These are phyloP conservation scores for Chloroceryle inda DNA, from an alignment of 2,797 vertebrate genomes.

Conservation along the genomic window DNA sequence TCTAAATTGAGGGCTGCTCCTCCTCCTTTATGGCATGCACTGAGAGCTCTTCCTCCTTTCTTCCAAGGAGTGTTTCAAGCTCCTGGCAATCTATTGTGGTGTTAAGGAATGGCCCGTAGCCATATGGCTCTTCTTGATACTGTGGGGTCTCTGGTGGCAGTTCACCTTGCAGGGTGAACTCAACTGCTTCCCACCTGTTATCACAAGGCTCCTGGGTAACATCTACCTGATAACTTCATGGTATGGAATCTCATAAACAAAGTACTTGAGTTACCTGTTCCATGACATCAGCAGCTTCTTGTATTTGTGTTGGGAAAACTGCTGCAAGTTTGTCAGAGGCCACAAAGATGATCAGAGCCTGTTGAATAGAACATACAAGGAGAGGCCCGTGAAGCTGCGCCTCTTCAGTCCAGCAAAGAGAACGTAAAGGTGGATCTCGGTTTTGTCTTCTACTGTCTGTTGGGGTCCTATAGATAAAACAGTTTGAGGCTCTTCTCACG, in stretches of 20 bases:
- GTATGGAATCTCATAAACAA: background rate
- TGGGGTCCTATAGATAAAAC: background rate
- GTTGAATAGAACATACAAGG: background rate
- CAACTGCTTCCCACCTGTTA: background rate
- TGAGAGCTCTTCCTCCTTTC: background rate
- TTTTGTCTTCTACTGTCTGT: background rate
- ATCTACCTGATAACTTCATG: background rate
- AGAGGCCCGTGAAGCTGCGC: background rate
- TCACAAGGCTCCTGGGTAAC: background rate
- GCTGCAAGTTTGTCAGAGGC: background rate
- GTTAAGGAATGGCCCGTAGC: background rate
- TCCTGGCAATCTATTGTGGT: background rate
- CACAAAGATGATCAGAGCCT: background rate
- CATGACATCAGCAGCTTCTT: background rate
- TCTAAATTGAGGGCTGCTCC: background rate
- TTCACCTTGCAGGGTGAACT: background rate
- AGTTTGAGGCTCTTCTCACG: background rate
- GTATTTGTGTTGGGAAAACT: background rate
- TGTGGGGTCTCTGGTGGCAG: fast-evolving
- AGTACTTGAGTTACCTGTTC: background rate
- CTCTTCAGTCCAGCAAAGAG: background rate
- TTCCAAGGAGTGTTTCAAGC: background rate
- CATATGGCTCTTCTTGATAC: background rate
- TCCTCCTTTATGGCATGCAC: background rate
- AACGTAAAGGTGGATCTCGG: background rate